These are phyloP conservation scores for Margarornis squamiger DNA, from an alignment of 2,797 vertebrate genomes.

Conservation along the genomic window DNA sequence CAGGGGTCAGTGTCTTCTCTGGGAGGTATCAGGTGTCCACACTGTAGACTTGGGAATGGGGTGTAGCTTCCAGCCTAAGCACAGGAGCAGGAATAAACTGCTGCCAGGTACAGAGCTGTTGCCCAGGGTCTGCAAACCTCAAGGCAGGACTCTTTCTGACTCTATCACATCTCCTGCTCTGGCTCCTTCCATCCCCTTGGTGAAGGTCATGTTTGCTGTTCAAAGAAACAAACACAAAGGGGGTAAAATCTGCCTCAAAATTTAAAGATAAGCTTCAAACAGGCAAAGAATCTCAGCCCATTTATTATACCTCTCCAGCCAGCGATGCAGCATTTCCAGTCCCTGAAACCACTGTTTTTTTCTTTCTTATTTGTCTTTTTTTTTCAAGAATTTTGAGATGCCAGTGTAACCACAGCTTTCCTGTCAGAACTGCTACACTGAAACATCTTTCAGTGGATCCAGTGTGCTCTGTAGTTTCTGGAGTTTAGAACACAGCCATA, in stretches of 20 bases:
- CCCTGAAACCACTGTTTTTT: not conserved
- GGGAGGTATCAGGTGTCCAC: not conserved
- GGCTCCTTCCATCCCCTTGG: not conserved
- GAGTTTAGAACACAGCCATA: conserved; percentile 71
- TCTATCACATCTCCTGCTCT: not conserved
- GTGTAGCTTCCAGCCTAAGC: not conserved
- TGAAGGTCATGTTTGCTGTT: not conserved
- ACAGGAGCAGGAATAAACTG: not conserved
- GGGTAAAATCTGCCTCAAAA: not conserved
- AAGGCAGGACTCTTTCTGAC: not conserved
- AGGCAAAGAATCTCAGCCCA: conserved; percentile 32
- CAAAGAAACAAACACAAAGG: not conserved
- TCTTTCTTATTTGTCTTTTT: conserved; percentile 30
- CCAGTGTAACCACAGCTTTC: conserved; percentile 16
- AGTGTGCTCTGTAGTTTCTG: conserved; percentile 63
- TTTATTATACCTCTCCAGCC: not conserved
- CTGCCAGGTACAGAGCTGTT: rapidly evolving
- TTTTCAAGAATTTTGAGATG: conserved; percentile 52
- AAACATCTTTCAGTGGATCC: conserved; percentile 58
- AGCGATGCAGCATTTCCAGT: conserved; percentile 14
- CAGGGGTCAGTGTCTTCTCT: not conserved
- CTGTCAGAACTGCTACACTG: conserved; percentile 48
- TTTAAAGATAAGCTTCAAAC: conserved; percentile 34
- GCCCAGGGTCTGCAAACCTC: not conserved
- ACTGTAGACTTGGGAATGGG: rapidly evolving